Evolutionary conservation across 2,113 vertebrate genomes (phyloP), one percentile per base, ranked within the genome.

Genomic region (Aythya baeri): DNA sequence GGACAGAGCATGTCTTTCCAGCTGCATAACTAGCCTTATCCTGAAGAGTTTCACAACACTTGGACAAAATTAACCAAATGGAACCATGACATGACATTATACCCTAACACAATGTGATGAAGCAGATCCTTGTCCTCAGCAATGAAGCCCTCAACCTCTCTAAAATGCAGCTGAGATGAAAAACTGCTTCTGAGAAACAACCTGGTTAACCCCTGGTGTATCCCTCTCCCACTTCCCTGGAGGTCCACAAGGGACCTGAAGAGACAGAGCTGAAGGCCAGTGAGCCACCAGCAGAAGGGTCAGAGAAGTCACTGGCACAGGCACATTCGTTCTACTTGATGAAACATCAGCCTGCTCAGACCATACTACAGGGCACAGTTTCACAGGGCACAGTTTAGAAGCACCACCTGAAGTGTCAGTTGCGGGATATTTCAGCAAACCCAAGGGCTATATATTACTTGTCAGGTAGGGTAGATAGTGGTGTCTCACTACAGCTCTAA

Each of bases 1-100:
- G 81, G 11, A 8, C 3, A 1, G 38, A 31, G 5, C 5, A 18
- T 34, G 3, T 63, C 21, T 61, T 88, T 58, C 34, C 46, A 79
- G 20, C 26, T 81, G 20, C 34, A 71, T 27, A 65, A 75, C 52
- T 59, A 83, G 57, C 32, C 7, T 83, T 77, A 68, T 13, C 29
- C 26, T 34, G 32, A 76, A 61, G 8, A 7, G 25, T 58, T 90
- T 90, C 26, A 57, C 34, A 65, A n/a, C 8, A 32, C 13, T 77
- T 68, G 78, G 44, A 63, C 52, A 57, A 38, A 55, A 12, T 73
- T 22, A 83, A 88, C 29, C 18, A 77, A 29, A 10, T 8, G 8
- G 26, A 11, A 77, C 27, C 15, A 17, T 6, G 26, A 62, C 1
- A 0, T 34, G 50, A 65, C 29, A 34, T 0, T 41, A 65, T 29